Evolutionary conservation across 1,140 invertebrate species (phyloP).

Genomic region (Caerostris extrusa): DNA sequence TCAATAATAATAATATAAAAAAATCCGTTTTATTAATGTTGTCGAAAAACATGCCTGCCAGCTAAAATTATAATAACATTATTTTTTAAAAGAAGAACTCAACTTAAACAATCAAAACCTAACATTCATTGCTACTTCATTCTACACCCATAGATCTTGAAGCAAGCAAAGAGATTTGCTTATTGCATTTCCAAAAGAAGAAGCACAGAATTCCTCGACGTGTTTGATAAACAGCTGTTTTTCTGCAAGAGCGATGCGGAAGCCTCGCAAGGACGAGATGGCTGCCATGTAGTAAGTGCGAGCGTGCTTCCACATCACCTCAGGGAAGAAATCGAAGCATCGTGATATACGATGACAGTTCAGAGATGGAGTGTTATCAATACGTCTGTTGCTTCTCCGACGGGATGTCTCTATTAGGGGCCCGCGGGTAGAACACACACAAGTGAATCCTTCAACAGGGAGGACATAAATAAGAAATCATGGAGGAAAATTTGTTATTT

Average conservation of each 20-base stretch:
- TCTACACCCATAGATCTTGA: too few species aligned
- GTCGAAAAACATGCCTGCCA: too few species aligned
- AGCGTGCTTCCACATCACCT: background rate
- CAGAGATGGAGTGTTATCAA: conserved; percentile 45
- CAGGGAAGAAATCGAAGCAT: background rate
- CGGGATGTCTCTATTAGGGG: conserved; percentile 7
- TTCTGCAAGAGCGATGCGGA: background rate
- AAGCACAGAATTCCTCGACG: background rate
- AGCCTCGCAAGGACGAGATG: background rate
- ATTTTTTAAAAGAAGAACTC: too few species aligned
- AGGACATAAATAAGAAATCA: too few species aligned
- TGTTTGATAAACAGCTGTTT: conserved; percentile 5
- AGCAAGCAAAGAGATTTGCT: background rate
- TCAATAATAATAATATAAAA: too few species aligned
- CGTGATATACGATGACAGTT: conserved; percentile 48
- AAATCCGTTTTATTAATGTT: too few species aligned
- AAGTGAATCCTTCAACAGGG: too few species aligned
- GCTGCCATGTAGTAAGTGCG: background rate
- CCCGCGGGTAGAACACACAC: background rate
- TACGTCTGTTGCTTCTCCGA: background rate
- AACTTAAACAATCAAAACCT: too few species aligned
- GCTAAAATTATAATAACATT: too few species aligned
- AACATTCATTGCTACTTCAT: too few species aligned
- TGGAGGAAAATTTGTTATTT: too few species aligned
- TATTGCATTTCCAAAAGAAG: background rate